These are phyloP conservation scores for Hydrozoanthus tunicans DNA, from an alignment of 64 coral and sea anemone genomes.

Conservation along the genomic window DNA sequence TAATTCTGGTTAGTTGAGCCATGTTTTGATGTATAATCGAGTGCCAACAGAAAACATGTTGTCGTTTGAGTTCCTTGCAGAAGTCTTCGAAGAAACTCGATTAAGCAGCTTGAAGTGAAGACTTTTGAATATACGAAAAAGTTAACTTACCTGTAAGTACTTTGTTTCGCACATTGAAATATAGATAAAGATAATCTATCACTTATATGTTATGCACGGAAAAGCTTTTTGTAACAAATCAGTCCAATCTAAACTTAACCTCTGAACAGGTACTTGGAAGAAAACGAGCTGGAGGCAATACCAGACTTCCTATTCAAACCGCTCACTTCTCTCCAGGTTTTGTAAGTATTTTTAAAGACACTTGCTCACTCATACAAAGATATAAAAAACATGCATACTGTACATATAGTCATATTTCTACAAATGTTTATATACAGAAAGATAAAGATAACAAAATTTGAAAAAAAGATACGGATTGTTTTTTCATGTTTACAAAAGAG, in stretches of 20 bases:
- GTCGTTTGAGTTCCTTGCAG: neutral
- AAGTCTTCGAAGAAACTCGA: slow-evolving; percentile 16
- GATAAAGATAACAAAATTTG: too few species aligned
- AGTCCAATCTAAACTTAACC: neutral
- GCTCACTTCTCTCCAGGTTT: slow-evolving; percentile 19
- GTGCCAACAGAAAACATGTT: neutral
- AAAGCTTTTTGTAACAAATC: too few species aligned
- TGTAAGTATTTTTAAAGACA: slow-evolving; percentile 17
- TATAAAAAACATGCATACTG: too few species aligned
- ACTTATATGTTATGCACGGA: too few species aligned
- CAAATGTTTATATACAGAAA: too few species aligned
- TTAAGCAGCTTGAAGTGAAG: neutral
- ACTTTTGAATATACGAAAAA: neutral
- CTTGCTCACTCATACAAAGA: neutral
- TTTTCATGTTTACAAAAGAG: too few species aligned
- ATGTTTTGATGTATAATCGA: too few species aligned
- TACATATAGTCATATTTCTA: too few species aligned
- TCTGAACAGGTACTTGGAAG: slow-evolving; percentile 33
- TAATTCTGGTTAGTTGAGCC: too few species aligned
- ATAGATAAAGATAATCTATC: too few species aligned
- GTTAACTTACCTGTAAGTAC: slow-evolving; percentile 29
- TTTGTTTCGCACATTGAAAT: neutral
- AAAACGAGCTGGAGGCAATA: slow-evolving; percentile 29
- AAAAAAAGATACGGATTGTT: too few species aligned
- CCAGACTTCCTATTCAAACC: slow-evolving; percentile 38